Percentiles rank a stretch among this genome's conserved stretches.
phyloP scores from a whole-genome alignment of 2,113 vertebrate genomes.

The Mustela nigripes region DNA sequence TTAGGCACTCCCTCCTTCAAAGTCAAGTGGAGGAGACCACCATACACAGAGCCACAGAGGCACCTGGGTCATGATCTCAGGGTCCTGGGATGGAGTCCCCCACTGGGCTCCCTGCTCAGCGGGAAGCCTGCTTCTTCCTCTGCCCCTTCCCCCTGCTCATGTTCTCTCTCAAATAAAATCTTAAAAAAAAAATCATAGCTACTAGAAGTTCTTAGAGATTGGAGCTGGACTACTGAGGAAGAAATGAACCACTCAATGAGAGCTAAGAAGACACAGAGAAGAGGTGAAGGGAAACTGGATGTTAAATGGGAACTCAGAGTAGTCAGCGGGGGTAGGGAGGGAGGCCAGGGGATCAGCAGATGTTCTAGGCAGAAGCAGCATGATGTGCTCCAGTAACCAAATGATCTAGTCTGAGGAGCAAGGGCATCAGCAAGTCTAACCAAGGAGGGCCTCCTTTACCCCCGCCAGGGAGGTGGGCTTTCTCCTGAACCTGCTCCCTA shows the following conservation, averaged over 20 bases:
- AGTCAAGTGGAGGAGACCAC: not conserved
- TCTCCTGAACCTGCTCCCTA: not conserved
- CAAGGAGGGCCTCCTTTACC: not conserved
- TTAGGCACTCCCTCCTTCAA: accelerated
- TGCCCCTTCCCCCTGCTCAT: not conserved
- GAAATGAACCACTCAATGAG: not conserved
- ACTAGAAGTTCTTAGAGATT: not conserved
- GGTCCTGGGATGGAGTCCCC: not conserved
- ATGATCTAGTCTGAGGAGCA: too few relatives aligned
- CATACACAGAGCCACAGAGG: not conserved
- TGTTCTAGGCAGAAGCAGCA: not conserved
- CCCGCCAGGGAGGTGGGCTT: not conserved
- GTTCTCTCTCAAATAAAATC: not conserved
- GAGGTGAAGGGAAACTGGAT: not conserved
- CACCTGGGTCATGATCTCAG: not conserved
- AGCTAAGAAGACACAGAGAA: not conserved
- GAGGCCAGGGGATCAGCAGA: too few relatives aligned
- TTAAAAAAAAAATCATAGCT: not conserved
- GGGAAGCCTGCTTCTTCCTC: too few relatives aligned
- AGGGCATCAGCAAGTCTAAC: not conserved
- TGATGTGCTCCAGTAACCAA: too few relatives aligned
- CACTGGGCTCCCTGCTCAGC: not conserved
- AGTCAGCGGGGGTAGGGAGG: too few relatives aligned
- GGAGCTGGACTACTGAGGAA: not conserved
- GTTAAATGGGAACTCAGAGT: not conserved